These are phyloP conservation scores for Aspidapion aeneum DNA, from an alignment of 2,888 invertebrate species.

Conservation along the genomic window DNA sequence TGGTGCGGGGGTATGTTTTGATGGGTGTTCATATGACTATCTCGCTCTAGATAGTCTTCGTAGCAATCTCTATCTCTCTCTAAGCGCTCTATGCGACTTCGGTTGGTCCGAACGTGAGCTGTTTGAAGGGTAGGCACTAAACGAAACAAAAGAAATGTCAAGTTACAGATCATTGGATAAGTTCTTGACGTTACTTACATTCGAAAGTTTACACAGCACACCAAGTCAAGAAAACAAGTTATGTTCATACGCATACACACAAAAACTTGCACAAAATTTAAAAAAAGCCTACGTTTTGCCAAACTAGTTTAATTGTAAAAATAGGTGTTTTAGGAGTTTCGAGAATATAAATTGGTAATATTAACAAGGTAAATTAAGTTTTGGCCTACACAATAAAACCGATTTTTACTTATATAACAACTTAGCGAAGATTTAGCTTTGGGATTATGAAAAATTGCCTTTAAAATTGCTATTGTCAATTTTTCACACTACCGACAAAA, in stretches of 20 bases:
- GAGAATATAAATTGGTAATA: too few relatives aligned
- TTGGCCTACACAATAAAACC: too few relatives aligned
- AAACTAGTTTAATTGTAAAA: too few relatives aligned
- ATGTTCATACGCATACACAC: not conserved
- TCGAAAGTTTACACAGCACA: not conserved
- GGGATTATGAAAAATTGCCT: too few relatives aligned
- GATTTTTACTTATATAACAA: too few relatives aligned
- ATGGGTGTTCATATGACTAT: conserved; percentile 36
- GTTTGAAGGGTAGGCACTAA: conserved; percentile 49
- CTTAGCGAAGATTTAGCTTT: too few relatives aligned
- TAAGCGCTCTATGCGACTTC: conserved; percentile 50
- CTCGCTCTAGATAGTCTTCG: conserved; percentile 52
- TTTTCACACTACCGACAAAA: too few relatives aligned
- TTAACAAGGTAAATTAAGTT: too few relatives aligned
- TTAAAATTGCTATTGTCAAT: too few relatives aligned
- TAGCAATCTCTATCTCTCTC: conserved; percentile 45
- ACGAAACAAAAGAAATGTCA: not conserved
- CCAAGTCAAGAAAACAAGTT: not conserved
- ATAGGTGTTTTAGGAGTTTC: too few relatives aligned
- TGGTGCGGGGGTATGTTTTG: conserved; percentile 32
- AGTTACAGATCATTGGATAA: not conserved
- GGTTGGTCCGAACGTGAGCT: conserved; percentile 44
- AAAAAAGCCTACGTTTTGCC: not conserved
- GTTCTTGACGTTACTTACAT: not conserved
- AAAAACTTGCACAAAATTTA: not conserved